Percentiles rank a stretch among this genome's conserved stretches.
These are phyloP conservation scores for Hoplostethus mediterraneus DNA, from an alignment of 2,797 vertebrate species.

Conservation along the genomic window DNA sequence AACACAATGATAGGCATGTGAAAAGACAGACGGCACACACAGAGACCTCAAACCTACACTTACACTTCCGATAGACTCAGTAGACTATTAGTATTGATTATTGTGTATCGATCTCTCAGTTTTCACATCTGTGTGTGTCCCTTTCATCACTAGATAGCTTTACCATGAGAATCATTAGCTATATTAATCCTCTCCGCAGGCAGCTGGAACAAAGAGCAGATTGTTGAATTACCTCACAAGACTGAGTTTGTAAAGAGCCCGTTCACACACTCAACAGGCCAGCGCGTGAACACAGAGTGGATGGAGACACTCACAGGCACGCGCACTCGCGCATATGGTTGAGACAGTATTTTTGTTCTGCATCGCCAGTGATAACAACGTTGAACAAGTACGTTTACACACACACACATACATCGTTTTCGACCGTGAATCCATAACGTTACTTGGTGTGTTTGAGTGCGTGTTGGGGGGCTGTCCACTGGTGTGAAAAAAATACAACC, in stretches of 20 bases:
- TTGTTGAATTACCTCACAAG: slow-evolving; percentile 82
- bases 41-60: not conserved
- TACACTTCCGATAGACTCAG: not conserved
- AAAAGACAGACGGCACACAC: not conserved
- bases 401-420: not conserved
- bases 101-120: not conserved
- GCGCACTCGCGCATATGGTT: not conserved
- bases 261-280: slow-evolving; percentile 34
- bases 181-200: slow-evolving; percentile 72
- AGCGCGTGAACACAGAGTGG: slow-evolving; percentile 21
- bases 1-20: slow-evolving; percentile 10
- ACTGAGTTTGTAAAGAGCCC: slow-evolving; percentile 63
- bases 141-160: slow-evolving; percentile 37
- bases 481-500: slow-evolving; percentile 63
- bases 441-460: not conserved
- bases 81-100: slow-evolving; percentile 18
- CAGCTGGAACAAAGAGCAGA: slow-evolving; percentile 75
- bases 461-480: slow-evolving; percentile 42
- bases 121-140: slow-evolving; percentile 55
- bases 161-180: slow-evolving; percentile 72
- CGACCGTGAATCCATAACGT: not conserved
- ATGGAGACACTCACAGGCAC: not conserved
- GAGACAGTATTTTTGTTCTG: no score
- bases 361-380: not conserved
- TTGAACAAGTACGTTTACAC: not conserved